Evolutionary conservation across 2,888 invertebrate species (phyloP).

Genomic region (Andrena flavipes): DNA sequence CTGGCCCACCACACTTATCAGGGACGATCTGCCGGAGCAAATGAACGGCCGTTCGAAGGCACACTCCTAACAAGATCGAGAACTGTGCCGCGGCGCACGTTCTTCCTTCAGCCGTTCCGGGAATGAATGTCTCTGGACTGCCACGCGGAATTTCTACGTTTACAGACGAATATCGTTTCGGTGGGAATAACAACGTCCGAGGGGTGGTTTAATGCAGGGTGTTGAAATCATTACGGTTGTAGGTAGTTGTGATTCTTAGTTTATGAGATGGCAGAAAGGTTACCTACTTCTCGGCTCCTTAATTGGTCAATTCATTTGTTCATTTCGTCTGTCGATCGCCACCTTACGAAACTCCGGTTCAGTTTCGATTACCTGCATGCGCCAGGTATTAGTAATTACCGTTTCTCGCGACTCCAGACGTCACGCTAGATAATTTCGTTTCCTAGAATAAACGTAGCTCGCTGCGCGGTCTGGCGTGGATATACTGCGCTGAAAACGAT

Average conservation of each 20-base stretch:
- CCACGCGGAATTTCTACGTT: constrained; percentile 41
- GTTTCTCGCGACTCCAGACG: constrained; percentile 19
- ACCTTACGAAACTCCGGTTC: background rate
- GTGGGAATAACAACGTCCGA: background rate
- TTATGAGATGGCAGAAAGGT: background rate
- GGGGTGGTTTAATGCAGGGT: background rate
- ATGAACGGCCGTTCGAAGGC: constrained; percentile 73
- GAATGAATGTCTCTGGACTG: constrained; percentile 11
- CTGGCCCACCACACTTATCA: constrained; percentile 70
- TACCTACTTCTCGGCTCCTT: background rate
- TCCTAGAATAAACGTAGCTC: constrained; percentile 38
- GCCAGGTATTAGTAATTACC: constrained; percentile 41
- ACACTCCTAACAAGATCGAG: constrained; percentile 71
- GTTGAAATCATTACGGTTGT: background rate
- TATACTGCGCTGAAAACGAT: constrained; percentile 30
- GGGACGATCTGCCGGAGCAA: constrained; percentile 74
- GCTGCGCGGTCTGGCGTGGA: constrained; percentile 17
- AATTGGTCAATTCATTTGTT: too few relatives aligned
- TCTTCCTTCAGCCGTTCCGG: constrained; percentile 28
- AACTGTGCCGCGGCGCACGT: constrained; percentile 31
- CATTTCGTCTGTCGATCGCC: too few relatives aligned
- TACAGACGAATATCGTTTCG: background rate
- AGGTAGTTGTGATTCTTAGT: background rate
- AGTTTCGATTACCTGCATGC: background rate
- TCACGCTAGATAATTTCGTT: constrained; percentile 35